A percentile compares a stretch with the other conserved stretches of the same genome.
Conservation (phyloP, 2,797 vertebrate species). For the Epinephelus awoara region DNA sequence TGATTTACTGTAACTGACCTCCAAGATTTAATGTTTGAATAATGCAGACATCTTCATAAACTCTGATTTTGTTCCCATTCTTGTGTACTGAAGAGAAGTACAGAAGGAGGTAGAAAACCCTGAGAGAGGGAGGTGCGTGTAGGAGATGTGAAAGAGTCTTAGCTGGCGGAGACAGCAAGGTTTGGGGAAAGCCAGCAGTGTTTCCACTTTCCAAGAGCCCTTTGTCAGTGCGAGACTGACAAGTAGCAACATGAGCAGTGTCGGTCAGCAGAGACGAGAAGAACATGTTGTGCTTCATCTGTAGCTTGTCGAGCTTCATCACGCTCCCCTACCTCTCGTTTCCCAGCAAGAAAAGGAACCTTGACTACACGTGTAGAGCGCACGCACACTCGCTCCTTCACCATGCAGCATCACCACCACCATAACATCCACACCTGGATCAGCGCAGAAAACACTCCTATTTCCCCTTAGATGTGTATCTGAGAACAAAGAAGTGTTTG, state of each 20-base stretch:
- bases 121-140: not conserved
- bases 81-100: not conserved
- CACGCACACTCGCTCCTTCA: not conserved
- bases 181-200: not conserved
- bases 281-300: constrained; percentile 23
- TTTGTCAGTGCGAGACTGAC: constrained; percentile 19
- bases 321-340: not conserved
- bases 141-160: not conserved
- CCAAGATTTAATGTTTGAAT: constrained; percentile 15
- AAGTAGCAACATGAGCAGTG: constrained; percentile 7
- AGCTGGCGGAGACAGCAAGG: not conserved
- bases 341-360: constrained; percentile 2
- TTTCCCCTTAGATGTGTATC: not conserved
- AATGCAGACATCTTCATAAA: not conserved
- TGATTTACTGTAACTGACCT: not conserved
- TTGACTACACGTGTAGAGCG: not conserved
- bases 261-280: constrained; percentile 19
- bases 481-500: not conserved
- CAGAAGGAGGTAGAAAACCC: not conserved
- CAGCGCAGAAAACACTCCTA: not conserved
- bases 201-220: not conserved
- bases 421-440: not conserved
- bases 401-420: not conserved
- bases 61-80: not conserved
- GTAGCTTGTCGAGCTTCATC: constrained; percentile 29